These are phyloP conservation scores for Labia minor DNA, from an alignment of 2,888 invertebrate genomes.

Conservation along the genomic window DNA sequence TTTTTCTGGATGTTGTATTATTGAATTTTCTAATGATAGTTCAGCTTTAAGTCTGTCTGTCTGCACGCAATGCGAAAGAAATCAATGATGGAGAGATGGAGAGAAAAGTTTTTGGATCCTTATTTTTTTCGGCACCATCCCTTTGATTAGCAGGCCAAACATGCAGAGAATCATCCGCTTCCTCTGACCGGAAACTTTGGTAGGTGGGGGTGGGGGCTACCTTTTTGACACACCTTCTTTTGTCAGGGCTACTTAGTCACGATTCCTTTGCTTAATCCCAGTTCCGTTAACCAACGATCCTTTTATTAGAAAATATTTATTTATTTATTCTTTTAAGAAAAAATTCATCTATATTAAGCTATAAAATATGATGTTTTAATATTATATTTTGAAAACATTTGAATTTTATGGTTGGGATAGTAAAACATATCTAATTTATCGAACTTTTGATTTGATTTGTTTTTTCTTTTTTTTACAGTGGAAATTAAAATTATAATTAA, in stretches of 20 bases:
- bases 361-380: too few species aligned
- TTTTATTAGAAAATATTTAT: too few species aligned
- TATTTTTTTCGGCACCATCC: not conserved
- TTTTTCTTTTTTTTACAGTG: too few species aligned
- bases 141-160: not conserved
- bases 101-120: not conserved
- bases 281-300: too few species aligned
- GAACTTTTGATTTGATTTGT: too few species aligned
- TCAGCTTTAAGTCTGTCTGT: not conserved
- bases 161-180: not conserved
- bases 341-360: too few species aligned
- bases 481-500: too few species aligned
- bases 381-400: too few species aligned
- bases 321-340: too few species aligned
- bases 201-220: not conserved
- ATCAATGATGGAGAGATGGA: not conserved
- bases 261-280: not conserved
- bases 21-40: not conserved
- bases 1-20: not conserved
- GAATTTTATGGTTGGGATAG: too few species aligned
- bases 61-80: not conserved
- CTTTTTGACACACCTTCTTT: slow-evolving; percentile 1
- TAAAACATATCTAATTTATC: too few species aligned
- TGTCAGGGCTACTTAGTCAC: not conserved
- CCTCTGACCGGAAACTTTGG: not conserved